Evolutionary conservation across 1,140 invertebrate species (phyloP).

Genomic region (Ctenoplectra terminalis): DNA sequence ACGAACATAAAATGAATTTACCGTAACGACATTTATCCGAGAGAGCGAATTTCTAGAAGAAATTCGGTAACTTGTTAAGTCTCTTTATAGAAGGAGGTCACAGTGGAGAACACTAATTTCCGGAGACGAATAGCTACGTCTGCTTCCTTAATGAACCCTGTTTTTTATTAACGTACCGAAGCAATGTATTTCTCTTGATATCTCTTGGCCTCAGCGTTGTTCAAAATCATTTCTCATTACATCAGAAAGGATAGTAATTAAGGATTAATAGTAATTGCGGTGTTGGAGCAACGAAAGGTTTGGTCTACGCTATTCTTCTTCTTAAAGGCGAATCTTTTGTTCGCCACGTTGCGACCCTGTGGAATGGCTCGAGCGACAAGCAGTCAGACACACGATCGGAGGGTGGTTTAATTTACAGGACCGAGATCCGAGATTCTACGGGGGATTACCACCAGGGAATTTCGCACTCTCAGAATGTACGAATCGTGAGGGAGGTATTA

Average conservation of each 20-base stretch:
- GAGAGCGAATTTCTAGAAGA: background rate
- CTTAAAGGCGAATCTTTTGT: constrained; percentile 16
- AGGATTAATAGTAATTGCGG: background rate
- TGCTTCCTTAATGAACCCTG: too few relatives aligned
- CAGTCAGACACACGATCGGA: constrained; percentile 54
- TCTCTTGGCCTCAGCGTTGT: too few relatives aligned
- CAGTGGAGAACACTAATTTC: background rate
- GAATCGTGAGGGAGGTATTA: constrained; percentile 59
- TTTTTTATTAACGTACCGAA: too few relatives aligned
- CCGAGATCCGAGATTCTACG: constrained; percentile 55
- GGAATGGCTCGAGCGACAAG: constrained; percentile 46
- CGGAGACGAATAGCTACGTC: background rate
- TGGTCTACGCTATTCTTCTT: background rate
- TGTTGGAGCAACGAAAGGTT: too few relatives aligned
- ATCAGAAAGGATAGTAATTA: background rate
- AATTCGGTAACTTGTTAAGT: background rate
- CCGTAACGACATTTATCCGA: too few relatives aligned
- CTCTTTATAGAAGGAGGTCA: background rate
- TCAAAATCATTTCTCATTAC: background rate
- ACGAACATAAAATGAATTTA: too few relatives aligned
- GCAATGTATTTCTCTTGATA: too few relatives aligned
- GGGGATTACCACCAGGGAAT: constrained; percentile 66
- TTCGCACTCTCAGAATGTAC: constrained; percentile 64
- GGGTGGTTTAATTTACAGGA: constrained; percentile 67
- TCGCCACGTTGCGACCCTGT: background rate